Percentiles rank a stretch among this genome's conserved stretches.
Evolutionary conservation across 1,140 invertebrate genomes (phyloP).

Genomic region (Wiebesia pumilae): DNA sequence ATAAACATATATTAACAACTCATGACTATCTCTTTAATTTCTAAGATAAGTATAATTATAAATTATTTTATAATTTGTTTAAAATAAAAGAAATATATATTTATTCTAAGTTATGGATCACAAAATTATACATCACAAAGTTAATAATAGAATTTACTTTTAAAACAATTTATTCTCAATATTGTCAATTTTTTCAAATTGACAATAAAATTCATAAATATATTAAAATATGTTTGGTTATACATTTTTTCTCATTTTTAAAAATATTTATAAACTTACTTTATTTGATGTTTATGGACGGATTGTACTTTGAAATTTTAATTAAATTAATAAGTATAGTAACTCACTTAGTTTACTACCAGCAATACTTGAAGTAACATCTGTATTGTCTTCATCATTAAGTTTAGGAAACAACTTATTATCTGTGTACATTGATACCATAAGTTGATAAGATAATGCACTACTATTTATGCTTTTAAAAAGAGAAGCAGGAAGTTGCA

Average conservation of each 20-base stretch:
- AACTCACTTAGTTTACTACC: conserved; percentile 79
- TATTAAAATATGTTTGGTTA: too few species aligned
- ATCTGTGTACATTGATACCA: conserved; percentile 83
- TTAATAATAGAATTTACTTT: too few species aligned
- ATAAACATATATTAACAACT: conserved; percentile 52
- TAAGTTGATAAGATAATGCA: conserved; percentile 75
- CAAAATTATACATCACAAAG: too few species aligned
- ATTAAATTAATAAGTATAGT: neutral
- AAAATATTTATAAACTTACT: neutral
- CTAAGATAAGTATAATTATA: neutral
- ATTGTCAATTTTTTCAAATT: too few species aligned
- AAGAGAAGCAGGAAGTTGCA: conserved; percentile 82
- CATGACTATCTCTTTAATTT: neutral
- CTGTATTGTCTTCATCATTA: conserved; percentile 67
- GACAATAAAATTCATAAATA: too few species aligned
- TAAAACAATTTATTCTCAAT: too few species aligned
- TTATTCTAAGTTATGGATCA: too few species aligned
- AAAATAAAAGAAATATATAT: neutral
- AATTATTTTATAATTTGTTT: conserved; percentile 39
- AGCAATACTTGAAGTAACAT: conserved; percentile 79
- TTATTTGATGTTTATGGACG: neutral
- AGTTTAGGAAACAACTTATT: conserved; percentile 81
- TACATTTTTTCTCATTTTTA: neutral
- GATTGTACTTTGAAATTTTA: neutral
- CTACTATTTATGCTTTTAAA: conserved; percentile 68